Base-by-base conservation (phyloP, 2,888 invertebrate species). In the Diachrysia chrysitis region DNA sequence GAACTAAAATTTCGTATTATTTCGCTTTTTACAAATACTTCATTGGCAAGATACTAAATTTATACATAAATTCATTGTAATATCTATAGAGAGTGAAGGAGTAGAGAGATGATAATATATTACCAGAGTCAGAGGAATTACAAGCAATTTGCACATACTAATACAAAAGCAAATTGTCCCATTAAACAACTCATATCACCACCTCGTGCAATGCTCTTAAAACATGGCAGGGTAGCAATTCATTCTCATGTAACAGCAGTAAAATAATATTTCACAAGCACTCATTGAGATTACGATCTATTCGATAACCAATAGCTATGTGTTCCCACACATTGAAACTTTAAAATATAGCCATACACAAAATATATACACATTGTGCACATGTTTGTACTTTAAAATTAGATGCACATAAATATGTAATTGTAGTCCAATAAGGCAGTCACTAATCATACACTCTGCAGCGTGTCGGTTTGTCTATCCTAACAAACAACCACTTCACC, bases 331-430 rank as follows among this genome's bases (percentile, higher is more conserved):
- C 86, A 86, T 83, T 80, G 78, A 79, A 68, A 83, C 73, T 85
- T 87, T 89, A 86, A 85, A 87, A 88, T 87, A 89, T 87, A 85
- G 86, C 89, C 90, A 90, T 93, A 92, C 90, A 92, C 89, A 92
- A 90, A 88, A 90, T 93, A 95, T 93, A 92, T 94, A 94, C 93
- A 94, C 86, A 89, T 89, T 93, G 93, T 94, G 93, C 92, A 87
- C 92, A 90, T 90, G 89, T 95, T 95, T 95, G 95, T 95, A 94
- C 95, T 95, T 94, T 93, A 89, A 87, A 89, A 91, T 90, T 91
- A 90, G 85, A 89, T 93, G 92, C 92, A 93, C 90, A 91, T 90
- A 82, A 87, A 87, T 85, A 91, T 90, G 90, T 84, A 86, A 89
- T 88, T 86, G 75, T 81, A 89, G 94, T 94, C 92, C 93, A 92